Conservation (phyloP, 2,797 vertebrate genomes). For the Lepus oiostolus region DNA sequence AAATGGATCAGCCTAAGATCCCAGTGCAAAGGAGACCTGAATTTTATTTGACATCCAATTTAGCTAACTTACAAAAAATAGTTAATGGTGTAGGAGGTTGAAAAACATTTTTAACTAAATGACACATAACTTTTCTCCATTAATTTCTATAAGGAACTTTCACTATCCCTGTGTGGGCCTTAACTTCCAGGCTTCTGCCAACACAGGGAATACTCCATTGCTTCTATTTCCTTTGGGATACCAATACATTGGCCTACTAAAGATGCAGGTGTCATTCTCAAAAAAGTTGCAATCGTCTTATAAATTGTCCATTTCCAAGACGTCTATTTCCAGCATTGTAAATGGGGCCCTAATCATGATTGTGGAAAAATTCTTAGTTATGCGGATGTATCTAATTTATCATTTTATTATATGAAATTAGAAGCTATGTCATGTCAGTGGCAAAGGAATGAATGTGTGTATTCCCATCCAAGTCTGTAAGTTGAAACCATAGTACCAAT, state of each 20-base stretch:
- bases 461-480: neutral
- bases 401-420: neutral
- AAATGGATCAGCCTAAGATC: slow-evolving; percentile 55
- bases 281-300: neutral
- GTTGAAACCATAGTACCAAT: neutral
- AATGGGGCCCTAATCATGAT: neutral
- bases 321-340: neutral
- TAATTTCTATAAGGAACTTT: slow-evolving; percentile 65
- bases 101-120: slow-evolving; percentile 71
- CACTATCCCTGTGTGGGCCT: neutral
- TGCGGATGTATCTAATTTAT: neutral
- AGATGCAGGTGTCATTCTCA: slow-evolving; percentile 74
- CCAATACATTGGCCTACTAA: slow-evolving; percentile 46
- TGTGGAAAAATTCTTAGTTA: neutral
- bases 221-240: slow-evolving; percentile 56
- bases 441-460: neutral
- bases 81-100: slow-evolving; percentile 60
- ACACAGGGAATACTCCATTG: fast-evolving
- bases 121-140: slow-evolving; percentile 64
- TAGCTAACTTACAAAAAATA: slow-evolving; percentile 74
- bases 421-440: neutral
- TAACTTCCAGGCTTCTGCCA: neutral
- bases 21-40: slow-evolving; percentile 58
- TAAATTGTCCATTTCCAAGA: neutral
- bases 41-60: slow-evolving; percentile 71